Evolutionary conservation across 2,888 invertebrate genomes (phyloP), one percentile per base, ranked within the genome.

Genomic region (Epicampocera succincta): DNA sequence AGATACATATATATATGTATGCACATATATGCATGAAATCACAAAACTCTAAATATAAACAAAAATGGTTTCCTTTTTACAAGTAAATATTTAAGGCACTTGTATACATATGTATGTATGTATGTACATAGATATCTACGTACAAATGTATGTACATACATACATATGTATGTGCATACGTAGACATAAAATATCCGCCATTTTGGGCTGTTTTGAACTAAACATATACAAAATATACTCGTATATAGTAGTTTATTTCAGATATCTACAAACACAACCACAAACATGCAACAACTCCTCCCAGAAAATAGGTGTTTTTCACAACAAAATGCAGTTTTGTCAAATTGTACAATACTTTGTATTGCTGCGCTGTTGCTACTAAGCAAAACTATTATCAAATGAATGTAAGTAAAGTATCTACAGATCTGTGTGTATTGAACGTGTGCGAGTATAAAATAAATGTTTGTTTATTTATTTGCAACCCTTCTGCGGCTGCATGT

Each of bases 271-370:
- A 33, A 33, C 33, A 33, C 33, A 33, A 9, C 33, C 33, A 8
- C 33, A 33, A 5, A 1, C 8, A 52, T 25, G 56, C 68, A 77
- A 74, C 74, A 78, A 78, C 83, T 80, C 80, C 80, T 77, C 83
- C 83, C 72, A 68, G 40, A 71, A 80, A 78, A 61, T 52, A 73
- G 78, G 83, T 71, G 73, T 71, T 69, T 61, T 63, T 44, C 50
- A 75, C 58, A 65, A 60, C n/a, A 71, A 71, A 50, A 42, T 68
- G 61, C 68, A 63, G 25, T 72, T 52, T 58, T 15, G 33, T n/a
- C 0, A 15, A 54, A 66, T 38, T n/a, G n/a, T n/a, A n/a, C n/a
- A 25, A 33, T 52, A 21, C 11, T 56, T 66, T 48, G 17, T 46
- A 52, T 17, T 60, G n/a, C 25, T 73, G 71, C 68, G 76, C 72